A percentile compares a stretch with the other conserved stretches of the same genome.
Evolutionary conservation across 2,113 vertebrate species (phyloP).

Genomic region (Chloropsis hardwickii): DNA sequence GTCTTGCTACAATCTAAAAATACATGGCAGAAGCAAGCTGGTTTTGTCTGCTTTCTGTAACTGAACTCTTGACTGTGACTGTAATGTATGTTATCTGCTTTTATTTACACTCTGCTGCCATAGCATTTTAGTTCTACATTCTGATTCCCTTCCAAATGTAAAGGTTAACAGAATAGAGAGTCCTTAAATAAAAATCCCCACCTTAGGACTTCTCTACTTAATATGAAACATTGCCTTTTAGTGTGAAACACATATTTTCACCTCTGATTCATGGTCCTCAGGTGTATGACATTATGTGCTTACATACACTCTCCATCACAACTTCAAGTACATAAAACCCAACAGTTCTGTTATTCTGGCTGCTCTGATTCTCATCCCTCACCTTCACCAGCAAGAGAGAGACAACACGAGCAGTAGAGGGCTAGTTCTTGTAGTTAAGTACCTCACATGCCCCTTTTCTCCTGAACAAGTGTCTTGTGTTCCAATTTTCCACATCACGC

Average conservation of each 20-base stretch:
- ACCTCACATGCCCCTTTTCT: neutral
- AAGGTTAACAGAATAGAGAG: neutral
- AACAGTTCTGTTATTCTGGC: neutral
- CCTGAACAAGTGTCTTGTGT: neutral
- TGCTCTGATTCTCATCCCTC: neutral
- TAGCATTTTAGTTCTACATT: neutral
- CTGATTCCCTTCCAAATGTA: neutral
- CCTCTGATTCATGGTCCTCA: neutral
- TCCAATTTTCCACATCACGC: neutral
- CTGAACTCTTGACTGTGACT: neutral
- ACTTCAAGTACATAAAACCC: neutral
- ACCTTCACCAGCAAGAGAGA: neutral
- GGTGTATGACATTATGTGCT: neutral
- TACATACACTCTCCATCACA: neutral
- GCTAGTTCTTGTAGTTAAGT: neutral
- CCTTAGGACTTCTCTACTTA: neutral
- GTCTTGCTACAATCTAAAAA: neutral
- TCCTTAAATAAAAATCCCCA: neutral
- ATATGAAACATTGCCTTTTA: neutral
- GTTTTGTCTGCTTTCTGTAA: neutral
- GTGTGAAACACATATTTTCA: neutral
- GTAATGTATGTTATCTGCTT: neutral
- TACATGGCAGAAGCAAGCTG: neutral
- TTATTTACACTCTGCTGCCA: constrained; percentile 11
- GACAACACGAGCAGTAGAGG: neutral